Conservation (phyloP, 37 sponge, comb jelly and placozoan species). For the Amphimedon queenslandica region DNA sequence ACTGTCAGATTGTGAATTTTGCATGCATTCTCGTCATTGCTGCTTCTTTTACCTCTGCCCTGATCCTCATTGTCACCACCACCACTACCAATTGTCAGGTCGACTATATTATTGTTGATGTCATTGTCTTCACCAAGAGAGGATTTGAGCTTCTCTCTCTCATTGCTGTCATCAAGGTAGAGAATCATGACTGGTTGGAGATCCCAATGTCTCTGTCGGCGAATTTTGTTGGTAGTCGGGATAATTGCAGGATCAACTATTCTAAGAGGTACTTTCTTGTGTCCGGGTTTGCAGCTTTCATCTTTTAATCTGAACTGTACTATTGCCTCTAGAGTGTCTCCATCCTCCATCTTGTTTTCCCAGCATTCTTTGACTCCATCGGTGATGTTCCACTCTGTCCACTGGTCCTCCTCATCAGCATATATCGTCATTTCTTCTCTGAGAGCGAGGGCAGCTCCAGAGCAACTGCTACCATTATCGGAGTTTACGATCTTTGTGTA, state of each 20-base stretch:
- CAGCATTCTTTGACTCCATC: constrained; percentile 8
- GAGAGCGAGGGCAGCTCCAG: not conserved
- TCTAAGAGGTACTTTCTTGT: constrained; percentile 19
- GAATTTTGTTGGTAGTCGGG: not conserved
- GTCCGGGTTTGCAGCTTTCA: constrained; percentile 4
- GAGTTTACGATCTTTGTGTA: not conserved
- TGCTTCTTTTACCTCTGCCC: not conserved
- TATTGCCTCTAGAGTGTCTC: not conserved
- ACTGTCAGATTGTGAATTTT: not conserved
- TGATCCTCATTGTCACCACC: constrained; percentile 6
- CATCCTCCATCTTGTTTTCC: not conserved
- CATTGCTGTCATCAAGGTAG: constrained; percentile 13
- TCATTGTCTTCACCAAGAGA: not conserved
- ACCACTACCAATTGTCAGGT: constrained; percentile 1
- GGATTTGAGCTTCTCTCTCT: not conserved
- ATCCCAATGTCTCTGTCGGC: not conserved
- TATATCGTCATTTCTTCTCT: not conserved
- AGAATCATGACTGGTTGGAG: constrained; percentile 36
- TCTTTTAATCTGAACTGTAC: constrained; percentile 4
- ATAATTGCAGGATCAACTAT: constrained; percentile 25
- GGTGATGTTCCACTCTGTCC: constrained; percentile 39
- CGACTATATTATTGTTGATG: not conserved
- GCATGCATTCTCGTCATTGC: not conserved
- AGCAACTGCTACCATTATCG: not conserved
- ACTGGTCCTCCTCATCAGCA: not conserved